Evolutionary conservation across 2,113 vertebrate genomes (phyloP), one percentile per base, ranked within the genome.

Genomic region (Marcusenius ussheri): DNA sequence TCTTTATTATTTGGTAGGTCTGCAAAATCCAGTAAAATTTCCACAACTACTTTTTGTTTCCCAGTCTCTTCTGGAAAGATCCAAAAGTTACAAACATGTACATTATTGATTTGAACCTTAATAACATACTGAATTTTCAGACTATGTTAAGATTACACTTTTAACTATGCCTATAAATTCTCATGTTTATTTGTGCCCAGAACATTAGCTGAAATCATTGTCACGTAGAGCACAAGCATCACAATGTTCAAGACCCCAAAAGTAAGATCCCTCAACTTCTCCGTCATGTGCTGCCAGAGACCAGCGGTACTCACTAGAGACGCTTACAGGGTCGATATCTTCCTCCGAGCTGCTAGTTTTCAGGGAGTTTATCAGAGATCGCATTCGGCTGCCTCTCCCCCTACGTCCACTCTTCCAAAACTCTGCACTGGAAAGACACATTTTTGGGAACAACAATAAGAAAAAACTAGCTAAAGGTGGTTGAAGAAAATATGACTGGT

Each of bases 271-370:
- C 46, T 27, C 86, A 56, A 35, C 27, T 50, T 35, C 27, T 13
- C 31, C 31, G 0, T 24, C 35, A 42, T 9, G 19, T 19, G 35
- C 53, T 39, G 87, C 90, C 94, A 93, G 91, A 66, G 21, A 39
- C 39, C 49, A 49, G 0, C 0, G 74, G 39, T 88, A 91, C 96
- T 94, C 91, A 96, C 96, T 93, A 49, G 87, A 89, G 42, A 90
- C 86, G 42, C 88, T 51, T 10, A 66, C 58, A 1, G 56, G 49
- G 90, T 95, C 94, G 1, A 91, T 92, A 19, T 96, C 96, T 27
- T 97, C 96, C 0, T 96, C 95, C 0, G 95, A 96, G 91, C 94
- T 96, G 92, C 94, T 95, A 35, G 91, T 92, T 92, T 90, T 93
- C n/a, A 92, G 86, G 2, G 93, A 91, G 89, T 91, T 95, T 91